Base-by-base conservation (phyloP, 2,888 invertebrate genomes). In the Lissocephala sabroskyi region DNA sequence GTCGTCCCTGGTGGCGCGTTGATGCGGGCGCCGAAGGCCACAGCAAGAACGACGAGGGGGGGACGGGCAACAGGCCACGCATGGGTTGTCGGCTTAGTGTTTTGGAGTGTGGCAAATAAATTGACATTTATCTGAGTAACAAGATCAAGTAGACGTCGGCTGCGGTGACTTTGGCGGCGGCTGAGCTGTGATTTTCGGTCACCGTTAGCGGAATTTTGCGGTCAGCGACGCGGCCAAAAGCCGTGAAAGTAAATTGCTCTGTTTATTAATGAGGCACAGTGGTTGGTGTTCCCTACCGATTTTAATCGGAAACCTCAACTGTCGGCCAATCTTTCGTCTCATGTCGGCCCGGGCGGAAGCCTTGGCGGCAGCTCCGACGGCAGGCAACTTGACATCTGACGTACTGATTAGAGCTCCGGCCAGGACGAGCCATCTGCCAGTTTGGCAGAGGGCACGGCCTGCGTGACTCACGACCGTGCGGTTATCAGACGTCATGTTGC, bases 141-240 rank as follows among this genome's bases (percentile, higher is more conserved):
- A 77, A 71, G 71, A 71, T 74, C 77, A 74, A 74, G 77, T 53
- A 76, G 68, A 76, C 70, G 70, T n/a, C n/a, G n/a, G n/a, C 77
- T 57, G 52, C 50, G 65, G 49, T 67, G 68, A 59, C 35, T 19
- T 3, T 30, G 40, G 32, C 33, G 30, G 30, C 26, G 44, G 49
- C 59, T 59, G 6, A 52, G 61, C 64, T 54, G 39, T 58, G 64
- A 75, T 75, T 71, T 61, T 56, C 33, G 33, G 33, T 33, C 9
- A 14, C 4, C 33, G 23, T 23, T 23, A 23, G 23, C 4, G 23
- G 23, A 7, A 3, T 23, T 23, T 23, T 23, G 23, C 23, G 23
- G 23, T 23, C 7, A n/a, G n/a, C n/a, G n/a, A n/a, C n/a, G n/a
- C n/a, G n/a, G 64, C 49, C 45, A 39, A 2, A 35, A 13, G 14